Evolutionary conservation across 1,140 invertebrate species (phyloP), one percentile per base, ranked within the genome.

Genomic region (Formica exsecta): DNA sequence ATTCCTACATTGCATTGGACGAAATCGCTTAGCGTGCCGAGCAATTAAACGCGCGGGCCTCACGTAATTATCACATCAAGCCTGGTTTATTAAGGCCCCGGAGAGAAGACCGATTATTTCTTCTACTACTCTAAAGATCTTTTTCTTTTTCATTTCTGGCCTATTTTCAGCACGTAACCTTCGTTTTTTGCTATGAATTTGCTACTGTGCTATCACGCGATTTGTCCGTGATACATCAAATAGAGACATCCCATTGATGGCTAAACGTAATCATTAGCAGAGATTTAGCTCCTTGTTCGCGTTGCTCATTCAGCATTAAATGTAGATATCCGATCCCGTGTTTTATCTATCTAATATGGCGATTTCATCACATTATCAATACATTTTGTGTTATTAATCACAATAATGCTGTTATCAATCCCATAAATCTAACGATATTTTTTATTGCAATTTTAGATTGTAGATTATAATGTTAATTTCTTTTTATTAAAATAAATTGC

Each of bases 111-210:
- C n/a, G 71, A 76, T 84, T 64, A 65, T 64, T 36, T 74, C 32
- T 29, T 76, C 36, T n/a, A 59, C 32, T 57, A 19, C 5, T 64
- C 66, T 32, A 7, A 81, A 36, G 16, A 48, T 62, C 16, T 41
- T 48, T 85, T 83, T 86, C 51, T 73, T 77, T 86, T 74, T 79
- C 86, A 87, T 38, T 59, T 61, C 54, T 76, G 38, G 22, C 22
- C 29, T 51, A 66, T 22, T 64, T 68, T 68, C 36, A 57, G 3
- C 7, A 9, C 25, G 44, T 7, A 48, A 25, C 44, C 71, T 74
- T 84, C 54, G 19, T 19, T 75, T 48, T 62, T 64, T 75, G 19
- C 41, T 32, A 19, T 7, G 19, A 73, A 81, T 44, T 73, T 44
- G 19, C 79, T 7, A 51, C 0, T n/a, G 54, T 25, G 29, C 1